A percentile compares a stretch with the other conserved stretches of the same genome.
These are phyloP conservation scores for Conops quadrifasciatus DNA, from an alignment of 2,888 invertebrate genomes.

Conservation along the genomic window DNA sequence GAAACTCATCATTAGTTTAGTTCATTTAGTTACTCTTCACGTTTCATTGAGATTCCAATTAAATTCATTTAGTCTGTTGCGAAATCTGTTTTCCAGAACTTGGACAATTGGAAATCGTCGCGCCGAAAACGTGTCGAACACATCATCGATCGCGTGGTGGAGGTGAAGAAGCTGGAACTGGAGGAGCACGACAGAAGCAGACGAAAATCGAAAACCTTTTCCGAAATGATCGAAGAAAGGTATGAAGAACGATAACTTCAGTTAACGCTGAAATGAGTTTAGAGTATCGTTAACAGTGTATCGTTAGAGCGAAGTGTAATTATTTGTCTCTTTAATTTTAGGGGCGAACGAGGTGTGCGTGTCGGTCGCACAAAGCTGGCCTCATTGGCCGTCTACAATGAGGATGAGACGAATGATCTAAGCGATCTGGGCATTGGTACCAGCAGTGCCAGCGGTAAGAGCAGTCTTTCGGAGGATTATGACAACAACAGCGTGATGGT, in stretches of 20 bases:
- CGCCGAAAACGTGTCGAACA: slow-evolving; percentile 91
- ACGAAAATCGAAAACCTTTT: slow-evolving; percentile 90
- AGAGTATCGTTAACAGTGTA: no score
- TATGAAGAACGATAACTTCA: no score
- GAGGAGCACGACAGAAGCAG: slow-evolving; percentile 77
- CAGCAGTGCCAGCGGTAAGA: slow-evolving; percentile 71
- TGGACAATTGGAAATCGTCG: slow-evolving; percentile 94
- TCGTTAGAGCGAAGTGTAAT: no score
- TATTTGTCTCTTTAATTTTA: slow-evolving; percentile 39
- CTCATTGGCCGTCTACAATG: slow-evolving; percentile 76
- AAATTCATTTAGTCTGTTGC: no score
- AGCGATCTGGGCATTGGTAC: slow-evolving; percentile 83
- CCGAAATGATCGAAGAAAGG: slow-evolving; percentile 93
- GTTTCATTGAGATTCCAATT: no score
- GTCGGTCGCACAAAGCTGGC: slow-evolving; percentile 70
- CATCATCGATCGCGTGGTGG: slow-evolving; percentile 88
- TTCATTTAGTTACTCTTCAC: no score
- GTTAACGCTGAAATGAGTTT: no score
- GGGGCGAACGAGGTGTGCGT: slow-evolving; percentile 65
- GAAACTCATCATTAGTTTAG: no score
- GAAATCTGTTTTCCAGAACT: slow-evolving; percentile 71
- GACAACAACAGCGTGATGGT: slow-evolving; percentile 73
- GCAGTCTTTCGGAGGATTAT: slow-evolving; percentile 73
- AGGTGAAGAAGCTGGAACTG: slow-evolving; percentile 86
- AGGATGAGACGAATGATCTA: slow-evolving; percentile 84